These are phyloP conservation scores for Orchesella flavescens DNA, from an alignment of 2,888 invertebrate genomes.

Conservation along the genomic window DNA sequence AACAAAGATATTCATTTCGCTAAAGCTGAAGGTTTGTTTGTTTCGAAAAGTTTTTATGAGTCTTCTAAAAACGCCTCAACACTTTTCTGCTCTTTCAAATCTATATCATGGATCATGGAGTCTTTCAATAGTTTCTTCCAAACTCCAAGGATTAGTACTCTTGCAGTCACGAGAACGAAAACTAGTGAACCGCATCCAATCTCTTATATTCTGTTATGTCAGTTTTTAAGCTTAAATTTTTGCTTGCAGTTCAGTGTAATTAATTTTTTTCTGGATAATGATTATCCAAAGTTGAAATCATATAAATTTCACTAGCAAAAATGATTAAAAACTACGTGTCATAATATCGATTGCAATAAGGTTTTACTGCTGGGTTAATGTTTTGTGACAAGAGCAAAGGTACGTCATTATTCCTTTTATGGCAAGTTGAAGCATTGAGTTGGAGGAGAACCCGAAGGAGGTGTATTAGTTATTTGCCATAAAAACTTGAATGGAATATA, in stretches of 20 bases:
- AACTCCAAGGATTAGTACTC: no score
- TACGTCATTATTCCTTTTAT: background rate
- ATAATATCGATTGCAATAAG: no score
- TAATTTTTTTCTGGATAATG: background rate
- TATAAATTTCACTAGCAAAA: background rate
- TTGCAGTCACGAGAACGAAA: no score
- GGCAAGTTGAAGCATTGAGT: background rate
- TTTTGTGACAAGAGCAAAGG: conserved; percentile 34
- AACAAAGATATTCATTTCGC: no score
- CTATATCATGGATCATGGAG: no score
- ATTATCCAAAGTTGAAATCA: background rate
- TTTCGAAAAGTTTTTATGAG: background rate
- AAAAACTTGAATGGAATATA: no score
- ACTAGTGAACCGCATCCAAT: no score
- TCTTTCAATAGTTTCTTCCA: no score
- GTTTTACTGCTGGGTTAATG: background rate
- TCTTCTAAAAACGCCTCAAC: background rate
- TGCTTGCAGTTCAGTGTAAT: background rate
- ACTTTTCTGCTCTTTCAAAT: no score
- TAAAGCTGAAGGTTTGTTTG: no score
- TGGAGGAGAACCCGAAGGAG: no score
- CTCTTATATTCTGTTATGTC: background rate
- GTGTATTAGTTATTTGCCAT: background rate
- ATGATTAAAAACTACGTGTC: no score
- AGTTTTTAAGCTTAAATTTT: conserved; percentile 2